These are phyloP conservation scores for Automeris io DNA, from an alignment of 2,888 invertebrate species.

Conservation along the genomic window DNA sequence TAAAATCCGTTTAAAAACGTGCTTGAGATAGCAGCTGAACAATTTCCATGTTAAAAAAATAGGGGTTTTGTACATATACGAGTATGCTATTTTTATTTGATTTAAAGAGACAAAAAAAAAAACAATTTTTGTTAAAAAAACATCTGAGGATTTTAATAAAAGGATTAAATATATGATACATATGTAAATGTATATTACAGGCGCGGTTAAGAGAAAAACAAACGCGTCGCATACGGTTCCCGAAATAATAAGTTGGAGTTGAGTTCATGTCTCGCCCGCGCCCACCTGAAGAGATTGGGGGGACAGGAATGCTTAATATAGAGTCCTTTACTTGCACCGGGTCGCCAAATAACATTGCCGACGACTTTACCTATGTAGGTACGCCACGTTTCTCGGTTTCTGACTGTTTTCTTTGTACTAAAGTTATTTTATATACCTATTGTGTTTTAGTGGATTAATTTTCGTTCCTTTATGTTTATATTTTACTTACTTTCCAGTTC, in stretches of 20 bases:
- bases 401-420: constrained; percentile 25
- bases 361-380: constrained; percentile 42
- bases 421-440: constrained; percentile 1
- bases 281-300: constrained; percentile 70
- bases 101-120: constrained; percentile 20
- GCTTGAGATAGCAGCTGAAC: constrained; percentile 24
- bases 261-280: constrained; percentile 55
- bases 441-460: background rate
- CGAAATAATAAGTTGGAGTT: constrained; percentile 71
- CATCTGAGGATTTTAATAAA: constrained; percentile 56
- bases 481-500: too few species aligned
- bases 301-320: constrained; percentile 75
- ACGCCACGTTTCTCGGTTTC: constrained; percentile 25
- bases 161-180: constrained; percentile 52
- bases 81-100: constrained; percentile 15
- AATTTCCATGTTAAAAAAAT: constrained; percentile 14
- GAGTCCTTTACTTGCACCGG: constrained; percentile 69
- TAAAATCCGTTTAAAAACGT: constrained; percentile 24
- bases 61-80: constrained; percentile 13
- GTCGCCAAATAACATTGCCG: constrained; percentile 66
- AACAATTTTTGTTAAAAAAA: constrained; percentile 29
- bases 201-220: constrained; percentile 59
- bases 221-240: constrained; percentile 57
- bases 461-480: too few species aligned
- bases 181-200: constrained; percentile 50